phyloP scores from a whole-genome alignment of 2,113 vertebrate genomes.

The human region GRCh38 chr3:184717001-184717500 shows the following conservation, averaged over 20 bases:
- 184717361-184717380: slow-evolving; percentile 66
- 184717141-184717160: slow-evolving; percentile 79
- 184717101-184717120: slow-evolving; percentile 42
- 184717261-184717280: not conserved
- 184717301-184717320: not conserved
- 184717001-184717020: slow-evolving; percentile 55
- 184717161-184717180: slow-evolving; percentile 65
- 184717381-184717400: slow-evolving; percentile 69
- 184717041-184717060: not conserved
- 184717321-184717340: slow-evolving; percentile 71
- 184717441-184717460: slow-evolving; percentile 85
- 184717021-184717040: not conserved
- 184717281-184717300: not conserved
- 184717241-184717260: slow-evolving; percentile 55
- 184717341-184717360: slow-evolving; percentile 59
- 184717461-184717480: slow-evolving; percentile 79
- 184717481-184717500: slow-evolving; percentile 92
- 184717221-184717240: slow-evolving; percentile 69
- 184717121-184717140: slow-evolving; percentile 68
- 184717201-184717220: slow-evolving; percentile 56
- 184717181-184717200: not conserved
- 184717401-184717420: slow-evolving; percentile 82
- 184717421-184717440: slow-evolving; percentile 82
- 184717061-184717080: not conserved
- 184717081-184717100: slow-evolving; percentile 39